Conservation (phyloP, 2,113 vertebrate species). For the Crypturellus undulatus region DNA sequence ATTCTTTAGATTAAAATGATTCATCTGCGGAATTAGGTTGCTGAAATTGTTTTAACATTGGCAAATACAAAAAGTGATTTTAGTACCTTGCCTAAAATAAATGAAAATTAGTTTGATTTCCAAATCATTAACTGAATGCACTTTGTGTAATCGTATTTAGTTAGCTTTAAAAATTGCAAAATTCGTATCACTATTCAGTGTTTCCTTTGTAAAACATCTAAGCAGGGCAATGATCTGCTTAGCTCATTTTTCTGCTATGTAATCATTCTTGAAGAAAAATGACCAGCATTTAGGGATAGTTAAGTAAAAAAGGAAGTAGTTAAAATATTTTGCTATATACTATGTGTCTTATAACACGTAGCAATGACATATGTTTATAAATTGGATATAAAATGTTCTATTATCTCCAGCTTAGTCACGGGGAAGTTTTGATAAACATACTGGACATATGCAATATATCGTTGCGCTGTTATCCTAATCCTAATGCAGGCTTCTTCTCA, state of each 20-base stretch:
- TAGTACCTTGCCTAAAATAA: background rate
- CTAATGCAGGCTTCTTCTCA: background rate
- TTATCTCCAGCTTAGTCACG: background rate
- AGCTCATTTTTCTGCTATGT: background rate
- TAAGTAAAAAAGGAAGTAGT: background rate
- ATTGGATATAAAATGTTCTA: background rate
- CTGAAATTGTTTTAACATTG: slow-evolving; percentile 17
- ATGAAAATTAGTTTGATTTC: background rate
- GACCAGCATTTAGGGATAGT: background rate
- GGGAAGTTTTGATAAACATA: background rate
- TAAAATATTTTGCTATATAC: background rate
- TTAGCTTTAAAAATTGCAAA: background rate
- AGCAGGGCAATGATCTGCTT: background rate
- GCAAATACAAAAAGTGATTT: slow-evolving; percentile 13
- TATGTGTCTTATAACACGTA: background rate
- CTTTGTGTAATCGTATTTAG: background rate
- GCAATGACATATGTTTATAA: background rate
- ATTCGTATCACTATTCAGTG: background rate
- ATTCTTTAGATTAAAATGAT: slow-evolving; percentile 30
- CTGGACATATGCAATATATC: background rate
- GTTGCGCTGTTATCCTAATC: too few relatives aligned
- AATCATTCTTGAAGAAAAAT: background rate
- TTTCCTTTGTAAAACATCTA: background rate
- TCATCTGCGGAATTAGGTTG: background rate
- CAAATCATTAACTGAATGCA: background rate